Percentiles rank a stretch among this genome's conserved stretches.
Conservation (phyloP, 2,113 vertebrate genomes). For the Callaeas wilsoni region DNA sequence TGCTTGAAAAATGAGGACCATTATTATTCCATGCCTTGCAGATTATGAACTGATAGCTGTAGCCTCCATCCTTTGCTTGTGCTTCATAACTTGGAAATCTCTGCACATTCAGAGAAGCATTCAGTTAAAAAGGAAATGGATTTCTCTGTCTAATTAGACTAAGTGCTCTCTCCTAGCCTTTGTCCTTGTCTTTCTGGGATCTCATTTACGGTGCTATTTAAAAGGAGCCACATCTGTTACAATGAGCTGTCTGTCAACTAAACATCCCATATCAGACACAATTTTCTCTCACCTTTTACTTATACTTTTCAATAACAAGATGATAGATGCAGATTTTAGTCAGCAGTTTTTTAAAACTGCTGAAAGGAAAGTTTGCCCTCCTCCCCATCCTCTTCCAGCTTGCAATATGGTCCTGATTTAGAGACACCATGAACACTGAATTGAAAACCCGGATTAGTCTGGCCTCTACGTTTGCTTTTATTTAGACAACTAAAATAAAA, state of each 20-base stretch:
- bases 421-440: neutral
- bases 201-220: conserved; percentile 50
- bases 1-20: conserved; percentile 54
- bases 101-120: conserved; percentile 34
- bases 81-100: conserved; percentile 36
- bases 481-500: neutral
- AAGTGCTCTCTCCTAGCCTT: conserved; percentile 55
- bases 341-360: conserved; percentile 35
- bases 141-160: conserved; percentile 59
- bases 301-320: conserved; percentile 45
- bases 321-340: conserved; percentile 45
- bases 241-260: conserved; percentile 59
- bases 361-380: conserved; percentile 40
- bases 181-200: conserved; percentile 58
- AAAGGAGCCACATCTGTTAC: conserved; percentile 49
- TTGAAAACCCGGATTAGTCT: neutral
- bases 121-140: conserved; percentile 50
- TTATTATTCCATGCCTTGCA: conserved; percentile 53
- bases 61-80: neutral
- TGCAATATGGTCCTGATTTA: neutral
- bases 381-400: neutral
- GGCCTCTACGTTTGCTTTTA: neutral
- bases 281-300: conserved; percentile 61
- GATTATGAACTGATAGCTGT: conserved; percentile 49
- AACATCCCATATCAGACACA: conserved; percentile 40